These are phyloP conservation scores for Sericinus montela DNA, from an alignment of 2,888 invertebrate genomes.

Conservation along the genomic window DNA sequence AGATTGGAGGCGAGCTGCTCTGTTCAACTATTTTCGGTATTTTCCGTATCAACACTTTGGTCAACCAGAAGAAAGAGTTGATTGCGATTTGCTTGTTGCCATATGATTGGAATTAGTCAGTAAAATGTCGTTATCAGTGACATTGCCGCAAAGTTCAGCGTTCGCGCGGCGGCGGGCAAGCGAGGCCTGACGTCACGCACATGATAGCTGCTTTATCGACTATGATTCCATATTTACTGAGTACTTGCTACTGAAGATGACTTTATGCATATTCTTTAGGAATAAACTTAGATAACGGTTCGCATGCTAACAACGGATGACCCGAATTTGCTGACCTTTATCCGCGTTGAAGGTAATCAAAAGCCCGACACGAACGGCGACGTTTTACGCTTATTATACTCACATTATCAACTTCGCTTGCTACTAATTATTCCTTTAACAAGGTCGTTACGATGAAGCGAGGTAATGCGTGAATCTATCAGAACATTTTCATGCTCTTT, in stretches of 20 bases:
- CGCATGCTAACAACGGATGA: slow-evolving; percentile 2
- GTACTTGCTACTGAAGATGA: slow-evolving; percentile 21
- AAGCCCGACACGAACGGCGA: slow-evolving; percentile 10
- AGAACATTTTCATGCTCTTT: slow-evolving; percentile 1
- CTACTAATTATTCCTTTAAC: slow-evolving; percentile 17
- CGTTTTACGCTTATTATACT: slow-evolving; percentile 11
- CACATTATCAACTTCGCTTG: slow-evolving; percentile 7
- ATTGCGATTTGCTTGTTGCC: slow-evolving; percentile 21
- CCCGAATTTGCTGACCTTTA: slow-evolving; percentile 13
- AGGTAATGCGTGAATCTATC: background rate
- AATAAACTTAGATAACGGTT: slow-evolving; percentile 13
- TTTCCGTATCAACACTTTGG: no score
- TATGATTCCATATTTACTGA: slow-evolving; percentile 29
- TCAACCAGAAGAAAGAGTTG: no score
- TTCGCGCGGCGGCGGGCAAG: slow-evolving; percentile 40
- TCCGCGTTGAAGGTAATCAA: slow-evolving; percentile 14
- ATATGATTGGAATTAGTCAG: slow-evolving; percentile 44
- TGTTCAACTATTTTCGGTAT: no score
- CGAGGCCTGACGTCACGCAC: slow-evolving; percentile 57
- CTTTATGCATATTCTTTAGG: slow-evolving; percentile 3
- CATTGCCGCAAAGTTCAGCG: slow-evolving; percentile 64
- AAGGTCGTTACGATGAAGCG: slow-evolving; percentile 19
- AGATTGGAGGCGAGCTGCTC: no score
- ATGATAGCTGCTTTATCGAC: slow-evolving; percentile 55
- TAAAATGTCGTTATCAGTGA: slow-evolving; percentile 50